Percentiles rank a stretch among this genome's conserved stretches.
Evolutionary conservation across 2,797 vertebrate genomes (phyloP).

Genomic region (Acanthopagrus latus): DNA sequence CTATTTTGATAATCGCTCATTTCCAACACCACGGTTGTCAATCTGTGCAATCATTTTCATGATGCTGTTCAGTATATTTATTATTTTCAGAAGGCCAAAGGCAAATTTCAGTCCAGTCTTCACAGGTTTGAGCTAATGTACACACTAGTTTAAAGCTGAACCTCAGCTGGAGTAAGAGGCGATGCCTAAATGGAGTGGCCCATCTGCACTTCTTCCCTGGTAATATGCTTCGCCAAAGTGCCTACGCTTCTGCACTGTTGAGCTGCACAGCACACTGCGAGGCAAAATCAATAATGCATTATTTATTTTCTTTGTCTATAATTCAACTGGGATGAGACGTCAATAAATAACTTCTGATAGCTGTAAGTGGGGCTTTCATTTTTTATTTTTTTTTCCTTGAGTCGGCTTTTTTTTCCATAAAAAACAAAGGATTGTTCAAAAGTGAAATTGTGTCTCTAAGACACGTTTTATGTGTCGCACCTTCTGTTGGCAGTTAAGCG

Average conservation of each 20-base stretch:
- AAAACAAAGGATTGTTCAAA: no score
- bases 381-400: conserved; percentile 32
- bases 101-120: conserved; percentile 25
- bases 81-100: conserved; percentile 18
- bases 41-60: conserved; percentile 2
- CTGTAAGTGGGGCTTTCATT: conserved; percentile 50
- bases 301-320: conserved; percentile 71
- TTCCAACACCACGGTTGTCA: conserved; percentile 12
- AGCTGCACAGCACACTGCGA: conserved; percentile 12
- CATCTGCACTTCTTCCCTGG: conserved; percentile 21
- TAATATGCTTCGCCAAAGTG: conserved; percentile 16
- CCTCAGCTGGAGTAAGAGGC: neutral
- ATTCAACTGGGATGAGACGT: conserved; percentile 56
- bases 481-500: neutral
- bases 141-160: conserved; percentile 20
- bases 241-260: conserved; percentile 29
- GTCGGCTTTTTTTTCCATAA: conserved; percentile 53
- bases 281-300: conserved; percentile 68
- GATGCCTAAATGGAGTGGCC: neutral
- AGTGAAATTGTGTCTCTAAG: neutral
- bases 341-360: conserved; percentile 58
- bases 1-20: conserved; percentile 24
- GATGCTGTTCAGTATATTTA: neutral
- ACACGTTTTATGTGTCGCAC: neutral
- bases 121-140: conserved; percentile 45